phyloP scores from a whole-genome alignment of 2,797 vertebrate species.

The Rhodeus uyekii region DNA sequence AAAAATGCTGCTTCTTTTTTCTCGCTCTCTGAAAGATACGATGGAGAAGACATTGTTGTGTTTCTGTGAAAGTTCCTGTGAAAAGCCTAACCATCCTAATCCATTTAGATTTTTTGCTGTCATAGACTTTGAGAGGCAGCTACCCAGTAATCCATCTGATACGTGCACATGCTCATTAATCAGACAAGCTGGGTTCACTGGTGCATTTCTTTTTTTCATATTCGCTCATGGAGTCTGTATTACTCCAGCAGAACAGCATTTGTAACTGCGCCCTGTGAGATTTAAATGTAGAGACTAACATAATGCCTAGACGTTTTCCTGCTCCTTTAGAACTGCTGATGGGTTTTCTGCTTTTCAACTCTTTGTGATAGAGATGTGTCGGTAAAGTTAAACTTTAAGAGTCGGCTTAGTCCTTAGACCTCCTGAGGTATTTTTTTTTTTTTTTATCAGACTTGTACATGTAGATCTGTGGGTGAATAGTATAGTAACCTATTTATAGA shows the following conservation, averaged over 20 bases:
- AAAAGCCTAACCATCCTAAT: slow-evolving; percentile 24
- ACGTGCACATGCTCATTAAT: slow-evolving; percentile 30
- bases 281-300: background rate
- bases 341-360: no score
- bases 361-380: no score
- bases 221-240: slow-evolving; percentile 6
- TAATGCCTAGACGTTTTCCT: background rate
- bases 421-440: background rate
- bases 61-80: background rate
- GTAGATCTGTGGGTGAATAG: background rate
- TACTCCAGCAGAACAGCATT: slow-evolving; percentile 4
- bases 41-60: background rate
- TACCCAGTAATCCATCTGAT: slow-evolving; percentile 40
- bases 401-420: background rate
- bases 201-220: slow-evolving; percentile 3
- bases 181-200: background rate
- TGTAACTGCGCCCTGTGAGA: background rate
- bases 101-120: slow-evolving; percentile 19
- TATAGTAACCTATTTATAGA: background rate
- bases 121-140: slow-evolving; percentile 22
- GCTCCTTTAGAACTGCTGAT: background rate
- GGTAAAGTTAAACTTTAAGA: no score
- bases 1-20: background rate
- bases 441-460: background rate
- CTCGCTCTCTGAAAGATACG: background rate